A percentile compares a stretch with the other conserved stretches of the same genome.
Evolutionary conservation across 1,140 invertebrate species (phyloP).

Genomic region (Drosophila tsacasi): DNA sequence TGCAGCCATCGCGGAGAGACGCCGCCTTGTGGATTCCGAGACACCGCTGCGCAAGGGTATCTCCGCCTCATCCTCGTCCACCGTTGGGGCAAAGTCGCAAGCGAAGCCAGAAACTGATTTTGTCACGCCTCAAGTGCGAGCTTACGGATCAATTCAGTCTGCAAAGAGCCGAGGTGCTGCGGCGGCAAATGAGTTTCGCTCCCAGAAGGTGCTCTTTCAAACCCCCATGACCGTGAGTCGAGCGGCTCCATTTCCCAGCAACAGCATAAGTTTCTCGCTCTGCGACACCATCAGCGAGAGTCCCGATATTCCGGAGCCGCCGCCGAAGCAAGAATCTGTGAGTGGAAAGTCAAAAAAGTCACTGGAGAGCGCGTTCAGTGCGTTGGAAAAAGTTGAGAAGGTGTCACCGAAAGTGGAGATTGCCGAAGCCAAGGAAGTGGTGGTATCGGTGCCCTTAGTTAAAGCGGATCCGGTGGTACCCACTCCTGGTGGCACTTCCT

Average conservation of each 20-base stretch:
- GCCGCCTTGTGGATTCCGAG: constrained; percentile 46
- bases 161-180: constrained; percentile 41
- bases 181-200: constrained; percentile 74
- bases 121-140: constrained; percentile 73
- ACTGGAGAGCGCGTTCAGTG: constrained; percentile 58
- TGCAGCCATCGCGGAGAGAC: constrained; percentile 36
- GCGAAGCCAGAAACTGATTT: constrained; percentile 62
- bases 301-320: constrained; percentile 54
- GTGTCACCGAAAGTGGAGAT: not conserved
- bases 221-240: constrained; percentile 80
- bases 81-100: constrained; percentile 17
- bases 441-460: not conserved
- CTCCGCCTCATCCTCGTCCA: constrained; percentile 1
- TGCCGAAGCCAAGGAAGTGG: constrained; percentile 7
- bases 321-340: constrained; percentile 2
- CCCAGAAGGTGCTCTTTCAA: constrained; percentile 82
- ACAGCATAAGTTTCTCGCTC: constrained; percentile 74
- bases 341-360: constrained; percentile 69
- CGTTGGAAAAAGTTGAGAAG: constrained; percentile 13
- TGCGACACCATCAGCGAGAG: constrained; percentile 79
- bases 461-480: not conserved
- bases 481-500: not conserved
- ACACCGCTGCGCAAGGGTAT: constrained; percentile 52
- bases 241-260: constrained; percentile 55
- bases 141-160: constrained; percentile 45